phyloP scores from a whole-genome alignment of 2,113 vertebrate genomes.

The Chlamydotis undulata region DNA sequence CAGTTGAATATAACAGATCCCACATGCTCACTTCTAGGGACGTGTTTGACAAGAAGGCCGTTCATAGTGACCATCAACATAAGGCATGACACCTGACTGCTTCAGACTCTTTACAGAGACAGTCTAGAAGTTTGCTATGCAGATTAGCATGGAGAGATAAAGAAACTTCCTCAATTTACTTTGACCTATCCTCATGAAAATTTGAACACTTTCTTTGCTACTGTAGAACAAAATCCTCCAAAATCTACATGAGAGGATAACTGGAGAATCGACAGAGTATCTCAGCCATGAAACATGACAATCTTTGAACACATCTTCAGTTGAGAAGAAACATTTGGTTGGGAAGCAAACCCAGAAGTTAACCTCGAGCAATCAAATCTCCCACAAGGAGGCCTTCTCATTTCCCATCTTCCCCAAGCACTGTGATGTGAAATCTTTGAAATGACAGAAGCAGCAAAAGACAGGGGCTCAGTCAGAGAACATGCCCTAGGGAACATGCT shows the following conservation, averaged over 20 bases:
- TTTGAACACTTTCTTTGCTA: not conserved
- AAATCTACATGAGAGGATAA: not conserved
- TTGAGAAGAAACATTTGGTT: not conserved
- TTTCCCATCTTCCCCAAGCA: not conserved
- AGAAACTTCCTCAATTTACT: not conserved
- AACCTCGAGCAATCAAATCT: slow-evolving; percentile 8
- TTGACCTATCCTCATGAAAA: not conserved
- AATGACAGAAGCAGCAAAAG: slow-evolving; percentile 23
- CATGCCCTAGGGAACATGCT: not conserved
- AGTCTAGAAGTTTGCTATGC: not conserved
- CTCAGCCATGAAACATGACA: not conserved
- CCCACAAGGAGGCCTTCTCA: slow-evolving; percentile 24
- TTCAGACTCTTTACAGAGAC: not conserved
- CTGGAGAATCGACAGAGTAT: not conserved
- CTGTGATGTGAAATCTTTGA: slow-evolving; percentile 43
- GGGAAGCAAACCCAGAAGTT: not conserved
- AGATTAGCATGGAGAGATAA: not conserved
- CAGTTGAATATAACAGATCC: not conserved
- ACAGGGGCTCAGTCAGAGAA: not conserved
- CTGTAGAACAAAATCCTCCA: not conserved
- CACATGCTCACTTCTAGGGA: not conserved
- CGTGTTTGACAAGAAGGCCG: not conserved
- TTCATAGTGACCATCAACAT: not conserved
- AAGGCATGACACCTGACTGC: not conserved
- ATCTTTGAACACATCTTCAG: not conserved